Base-by-base conservation (phyloP, 2,113 vertebrate genomes). In the Anas platyrhynchos region DNA sequence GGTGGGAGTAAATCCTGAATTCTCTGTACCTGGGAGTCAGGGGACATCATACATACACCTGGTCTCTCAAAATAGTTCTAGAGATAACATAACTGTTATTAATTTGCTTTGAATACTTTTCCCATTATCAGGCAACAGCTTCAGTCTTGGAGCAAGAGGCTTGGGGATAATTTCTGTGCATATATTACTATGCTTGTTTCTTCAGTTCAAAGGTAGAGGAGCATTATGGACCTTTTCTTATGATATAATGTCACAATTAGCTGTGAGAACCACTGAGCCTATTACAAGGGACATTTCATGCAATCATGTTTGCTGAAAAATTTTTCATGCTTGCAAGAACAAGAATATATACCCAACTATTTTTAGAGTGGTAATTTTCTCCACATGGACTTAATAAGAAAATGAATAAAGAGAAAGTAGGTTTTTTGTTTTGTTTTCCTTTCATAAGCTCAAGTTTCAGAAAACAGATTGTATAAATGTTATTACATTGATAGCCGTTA, bases 351-450 rank as follows among this genome's bases (percentile, higher is more conserved):
- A 54, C 26, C 6, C 4, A 83, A 92, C 88, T 93, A 86, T 86
- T 94, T 85, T 78, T 71, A 41, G 46, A 93, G 72, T 86, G 46
- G 32, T 23, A 59, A 78, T 90, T 93, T 90, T 89, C 59, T 88
- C 69, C 34, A 7, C 52, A 34, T 75, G 66, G 44, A 58, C 91
- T 96, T 96, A 95, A 94, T 94, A 92, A 58, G 29, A 90, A 93
- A 93, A 91, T 76, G 32, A 91, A 58, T 71, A 59, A 81, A 87
- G 62, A 77, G 41, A 83, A 94, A 83, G 41, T 32, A 41, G 14
- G 15, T 10, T 46, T 2, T 43, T 73, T 48, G 8, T 22, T 73
- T 78, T 88, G 1, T 17, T 83, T 92, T 90, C 25, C 77, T 80
- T 91, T 76, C 38, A 50, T 27, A 71, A 65, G 63, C 1, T 1